These are phyloP conservation scores for Hoplias malabaricus DNA, from an alignment of 2,113 vertebrate species.

Conservation along the genomic window DNA sequence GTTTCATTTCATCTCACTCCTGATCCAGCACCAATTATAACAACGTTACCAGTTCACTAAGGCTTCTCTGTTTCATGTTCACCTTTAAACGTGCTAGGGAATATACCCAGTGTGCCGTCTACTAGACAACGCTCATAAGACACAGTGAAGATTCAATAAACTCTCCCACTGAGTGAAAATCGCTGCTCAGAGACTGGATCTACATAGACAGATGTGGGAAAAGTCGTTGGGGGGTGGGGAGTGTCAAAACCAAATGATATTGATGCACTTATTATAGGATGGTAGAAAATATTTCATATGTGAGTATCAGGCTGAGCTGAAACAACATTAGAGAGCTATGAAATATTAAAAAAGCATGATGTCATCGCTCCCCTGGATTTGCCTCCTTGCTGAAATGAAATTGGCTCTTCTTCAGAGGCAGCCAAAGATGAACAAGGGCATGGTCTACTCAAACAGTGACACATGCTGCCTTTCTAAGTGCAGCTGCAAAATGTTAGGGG, in stretches of 20 bases:
- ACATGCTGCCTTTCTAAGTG: not conserved
- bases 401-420: not conserved
- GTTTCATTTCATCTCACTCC: not conserved
- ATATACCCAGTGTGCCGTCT: not conserved
- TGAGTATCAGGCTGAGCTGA: conserved; percentile 12
- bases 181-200: not conserved
- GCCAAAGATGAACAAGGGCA: not conserved
- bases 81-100: not conserved
- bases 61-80: not conserved
- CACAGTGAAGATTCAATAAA: not conserved
- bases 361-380: conserved; percentile 31
- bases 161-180: not conserved
- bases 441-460: not conserved
- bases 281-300: conserved; percentile 3
- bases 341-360: conserved; percentile 34
- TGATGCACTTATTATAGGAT: conserved; percentile 10
- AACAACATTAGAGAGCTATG: conserved; percentile 21
- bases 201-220: not conserved
- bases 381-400: not conserved
- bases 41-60: not conserved
- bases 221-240: not conserved
- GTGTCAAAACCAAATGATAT: conserved; percentile 15
- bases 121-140: not conserved
- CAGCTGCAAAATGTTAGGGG: not conserved
- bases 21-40: not conserved